A percentile compares a stretch with the other conserved stretches of the same genome.
Evolutionary conservation across 2,113 vertebrate species (phyloP).

Genomic region (Pleuronectes platessa): DNA sequence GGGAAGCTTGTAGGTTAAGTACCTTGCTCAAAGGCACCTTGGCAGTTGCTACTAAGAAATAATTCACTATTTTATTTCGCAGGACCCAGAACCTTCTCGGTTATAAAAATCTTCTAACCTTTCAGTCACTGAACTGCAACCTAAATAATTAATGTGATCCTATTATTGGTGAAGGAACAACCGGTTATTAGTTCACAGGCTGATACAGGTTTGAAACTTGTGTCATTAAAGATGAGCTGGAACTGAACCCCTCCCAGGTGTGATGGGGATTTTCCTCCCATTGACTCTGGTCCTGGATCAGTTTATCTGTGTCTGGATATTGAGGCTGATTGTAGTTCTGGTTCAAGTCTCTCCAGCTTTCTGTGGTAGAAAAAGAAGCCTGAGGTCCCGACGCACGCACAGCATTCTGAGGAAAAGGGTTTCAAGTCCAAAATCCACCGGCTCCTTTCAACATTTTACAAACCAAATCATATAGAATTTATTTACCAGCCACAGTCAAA

Average conservation of each 20-base stretch:
- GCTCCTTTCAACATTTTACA: not conserved
- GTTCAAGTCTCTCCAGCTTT: constrained; percentile 10
- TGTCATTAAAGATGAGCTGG: not conserved
- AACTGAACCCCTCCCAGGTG: not conserved
- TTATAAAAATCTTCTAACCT: constrained; percentile 8
- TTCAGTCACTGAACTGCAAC: not conserved
- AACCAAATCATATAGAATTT: constrained; percentile 6
- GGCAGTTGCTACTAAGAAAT: constrained; percentile 52
- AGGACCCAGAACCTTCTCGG: constrained; percentile 1
- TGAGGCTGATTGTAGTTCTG: constrained; percentile 19
- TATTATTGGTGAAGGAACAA: not conserved
- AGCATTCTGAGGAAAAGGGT: constrained; percentile 25
- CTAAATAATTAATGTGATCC: not conserved
- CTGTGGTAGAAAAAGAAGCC: constrained; percentile 34
- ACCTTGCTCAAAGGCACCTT: constrained; percentile 64
- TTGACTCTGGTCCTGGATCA: constrained; percentile 14
- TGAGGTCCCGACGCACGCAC: constrained; percentile 22
- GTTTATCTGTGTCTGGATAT: not conserved
- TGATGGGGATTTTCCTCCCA: not conserved
- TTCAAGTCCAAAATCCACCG: too few species aligned
- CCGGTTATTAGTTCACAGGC: not conserved
- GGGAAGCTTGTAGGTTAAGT: constrained; percentile 8
- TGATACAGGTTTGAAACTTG: not conserved
- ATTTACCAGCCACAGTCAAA: constrained; percentile 38
- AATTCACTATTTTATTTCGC: not conserved